Evolutionary conservation across 2,888 invertebrate genomes (phyloP), one percentile per base, ranked within the genome.

Genomic region (Plebejus melissa): DNA sequence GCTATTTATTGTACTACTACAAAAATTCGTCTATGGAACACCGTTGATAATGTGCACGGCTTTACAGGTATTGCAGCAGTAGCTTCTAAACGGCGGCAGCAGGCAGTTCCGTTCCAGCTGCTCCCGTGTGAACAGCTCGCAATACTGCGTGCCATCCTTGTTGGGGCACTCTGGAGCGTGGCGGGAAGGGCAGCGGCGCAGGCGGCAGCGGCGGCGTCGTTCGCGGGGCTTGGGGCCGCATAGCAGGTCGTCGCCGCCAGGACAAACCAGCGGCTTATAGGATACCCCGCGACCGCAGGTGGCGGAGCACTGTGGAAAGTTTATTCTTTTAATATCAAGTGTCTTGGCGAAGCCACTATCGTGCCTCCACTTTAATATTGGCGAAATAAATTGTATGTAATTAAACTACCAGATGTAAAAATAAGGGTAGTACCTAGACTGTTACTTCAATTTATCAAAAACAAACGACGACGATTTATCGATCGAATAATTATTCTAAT

Each of bases 271-370:
- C 0, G 94, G 93, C 3, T 95, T 90, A 0, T 89, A 89, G 13
- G 95, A 94, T 2, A 94, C 82, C 0, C 95, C 95, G 1, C 90
- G 90, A 0, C 95, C 95, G 81, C 95, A 96, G 0, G 91, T 94
- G 58, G 94, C 88, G 1, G 95, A 95, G 85, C 96, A 96, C 95
- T 96, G 83, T n/a, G 85, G 86, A 70, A 76, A 36, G 7, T 60
- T 58, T 4, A 28, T 28, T 76, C 32, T 3, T 58, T 58, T 11
- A 74, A 60, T 69, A 16, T 58, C 22, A 58, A n/a, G 7, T 58
- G 58, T 58, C 22, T 58, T 22, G 22, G n/a, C 58, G 58, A 58
- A 22, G 22, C 7, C 9, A 58, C 58, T 58, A 58, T 22, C n/a
- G 58, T 58, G 58, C 22, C 58, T 22, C n/a, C 58, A n/a, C n/a